Conservation (phyloP, 30 jellyfish, hydroid and myxozoan genomes). For the Rhopilema esculentum region DNA sequence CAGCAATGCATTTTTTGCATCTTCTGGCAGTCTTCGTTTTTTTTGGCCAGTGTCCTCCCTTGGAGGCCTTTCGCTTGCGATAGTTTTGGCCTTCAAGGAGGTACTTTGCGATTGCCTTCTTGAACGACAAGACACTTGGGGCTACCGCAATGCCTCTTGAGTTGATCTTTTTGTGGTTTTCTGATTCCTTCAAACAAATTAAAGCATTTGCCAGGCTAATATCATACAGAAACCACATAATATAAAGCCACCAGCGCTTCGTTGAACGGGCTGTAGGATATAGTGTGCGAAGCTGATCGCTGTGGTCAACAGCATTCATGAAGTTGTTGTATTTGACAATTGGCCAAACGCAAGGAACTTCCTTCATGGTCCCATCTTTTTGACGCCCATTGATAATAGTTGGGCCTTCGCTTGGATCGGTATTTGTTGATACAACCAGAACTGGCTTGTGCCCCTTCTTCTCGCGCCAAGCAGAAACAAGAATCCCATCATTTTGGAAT, state of each 20-base stretch:
- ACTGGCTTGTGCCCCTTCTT: too few species aligned
- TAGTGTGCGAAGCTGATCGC: conserved; percentile 15
- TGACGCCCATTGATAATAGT: background rate
- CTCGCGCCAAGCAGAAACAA: too few species aligned
- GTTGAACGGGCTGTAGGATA: conserved; percentile 10
- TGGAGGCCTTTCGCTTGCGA: background rate
- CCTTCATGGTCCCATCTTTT: too few species aligned
- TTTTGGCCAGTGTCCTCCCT: background rate
- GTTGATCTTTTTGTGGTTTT: background rate
- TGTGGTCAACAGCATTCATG: too few species aligned
- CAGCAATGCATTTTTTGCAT: background rate
- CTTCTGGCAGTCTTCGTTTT: background rate
- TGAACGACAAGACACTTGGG: background rate
- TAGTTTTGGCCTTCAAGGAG: too few species aligned
- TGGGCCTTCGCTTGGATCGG: background rate
- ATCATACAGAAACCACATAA: background rate
- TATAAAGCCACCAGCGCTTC: conserved; percentile 20
- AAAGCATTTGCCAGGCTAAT: conserved; percentile 12
- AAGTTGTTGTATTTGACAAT: too few species aligned
- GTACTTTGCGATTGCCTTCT: background rate
- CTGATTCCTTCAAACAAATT: conserved; percentile 16
- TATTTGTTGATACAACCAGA: conserved; percentile 1
- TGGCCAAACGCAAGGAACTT: too few species aligned
- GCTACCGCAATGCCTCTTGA: background rate
- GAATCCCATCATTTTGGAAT: background rate